A percentile compares a stretch with the other conserved stretches of the same genome.
Conservation (phyloP, 2,113 vertebrate species). For the Caranx ignobilis region DNA sequence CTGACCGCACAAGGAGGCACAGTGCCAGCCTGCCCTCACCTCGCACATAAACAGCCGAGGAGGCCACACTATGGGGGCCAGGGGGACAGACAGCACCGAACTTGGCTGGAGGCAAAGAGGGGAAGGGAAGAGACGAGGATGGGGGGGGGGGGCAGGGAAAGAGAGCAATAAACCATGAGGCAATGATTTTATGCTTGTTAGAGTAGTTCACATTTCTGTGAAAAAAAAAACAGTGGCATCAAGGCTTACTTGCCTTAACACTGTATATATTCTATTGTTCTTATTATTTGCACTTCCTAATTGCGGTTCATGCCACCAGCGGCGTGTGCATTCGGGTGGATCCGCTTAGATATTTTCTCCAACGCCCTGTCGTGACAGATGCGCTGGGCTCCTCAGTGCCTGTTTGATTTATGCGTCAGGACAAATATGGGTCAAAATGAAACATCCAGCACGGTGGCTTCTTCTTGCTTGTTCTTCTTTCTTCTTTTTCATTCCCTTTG, state of each 20-base stretch:
- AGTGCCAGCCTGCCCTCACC: slow-evolving; percentile 74
- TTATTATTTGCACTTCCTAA: slow-evolving; percentile 67
- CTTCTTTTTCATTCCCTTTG: slow-evolving; percentile 80
- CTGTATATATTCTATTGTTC: slow-evolving; percentile 51
- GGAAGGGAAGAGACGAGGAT: background rate
- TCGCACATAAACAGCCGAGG: slow-evolving; percentile 71
- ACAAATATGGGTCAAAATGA: slow-evolving; percentile 85
- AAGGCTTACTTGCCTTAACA: slow-evolving; percentile 41
- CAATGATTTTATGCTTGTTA: slow-evolving; percentile 59
- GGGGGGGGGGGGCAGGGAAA: slow-evolving; percentile 1
- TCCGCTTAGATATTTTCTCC: slow-evolving; percentile 67
- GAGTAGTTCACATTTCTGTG: slow-evolving; percentile 45
- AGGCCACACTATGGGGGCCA: slow-evolving; percentile 64
- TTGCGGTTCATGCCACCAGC: slow-evolving; percentile 71
- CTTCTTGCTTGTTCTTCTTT: slow-evolving; percentile 78
- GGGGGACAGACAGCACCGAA: slow-evolving; percentile 62
- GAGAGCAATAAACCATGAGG: slow-evolving; percentile 29
- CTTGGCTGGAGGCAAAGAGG: slow-evolving; percentile 54
- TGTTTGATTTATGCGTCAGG: slow-evolving; percentile 82
- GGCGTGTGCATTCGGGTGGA: slow-evolving; percentile 49
- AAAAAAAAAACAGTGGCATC: slow-evolving; percentile 23
- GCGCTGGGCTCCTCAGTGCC: slow-evolving; percentile 68
- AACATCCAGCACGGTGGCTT: slow-evolving; percentile 78
- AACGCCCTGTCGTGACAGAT: slow-evolving; percentile 69
- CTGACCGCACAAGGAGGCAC: slow-evolving; percentile 74